Conservation (phyloP, 2,797 vertebrate genomes). For the Orestias chungarensis region DNA sequence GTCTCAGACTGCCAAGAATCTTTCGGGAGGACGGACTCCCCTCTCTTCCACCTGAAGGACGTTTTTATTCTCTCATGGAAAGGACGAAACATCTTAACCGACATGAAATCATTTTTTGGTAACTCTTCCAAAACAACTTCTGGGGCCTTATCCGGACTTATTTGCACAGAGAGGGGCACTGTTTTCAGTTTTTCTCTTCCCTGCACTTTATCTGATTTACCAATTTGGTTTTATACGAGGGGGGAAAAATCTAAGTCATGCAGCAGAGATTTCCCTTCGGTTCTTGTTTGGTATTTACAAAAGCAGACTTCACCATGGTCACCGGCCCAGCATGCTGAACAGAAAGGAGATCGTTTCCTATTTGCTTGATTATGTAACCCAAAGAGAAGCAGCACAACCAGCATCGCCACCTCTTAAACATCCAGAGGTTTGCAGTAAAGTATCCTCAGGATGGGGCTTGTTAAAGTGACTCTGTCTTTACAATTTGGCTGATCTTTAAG, state of each 20-base stretch:
- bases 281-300: slow-evolving; percentile 68
- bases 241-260: slow-evolving; percentile 62
- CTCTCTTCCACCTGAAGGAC: slow-evolving; percentile 54
- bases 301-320: slow-evolving; percentile 69
- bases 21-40: slow-evolving; percentile 53
- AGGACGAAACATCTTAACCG: slow-evolving; percentile 53
- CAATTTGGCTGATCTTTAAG: slow-evolving; percentile 2
- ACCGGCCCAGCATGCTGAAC: slow-evolving; percentile 49
- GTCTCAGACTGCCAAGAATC: slow-evolving; percentile 64
- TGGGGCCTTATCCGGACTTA: slow-evolving; percentile 8
- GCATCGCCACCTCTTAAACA: slow-evolving; percentile 35
- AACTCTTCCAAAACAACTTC: not conserved
- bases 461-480: slow-evolving; percentile 34
- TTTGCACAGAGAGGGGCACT: slow-evolving; percentile 22
- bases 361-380: slow-evolving; percentile 66
- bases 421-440: slow-evolving; percentile 46
- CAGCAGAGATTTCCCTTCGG: slow-evolving; percentile 55
- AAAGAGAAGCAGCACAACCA: slow-evolving; percentile 43
- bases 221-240: slow-evolving; percentile 40
- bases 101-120: slow-evolving; percentile 31
- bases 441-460: slow-evolving; percentile 38
- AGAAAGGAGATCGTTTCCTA: slow-evolving; percentile 64
- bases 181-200: slow-evolving; percentile 31
- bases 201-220: slow-evolving; percentile 55
- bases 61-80: slow-evolving; percentile 64